A percentile compares a stretch with the other conserved stretches of the same genome.
Conservation (phyloP, 2,888 invertebrate species). For the Pseudeuparius sepicola region DNA sequence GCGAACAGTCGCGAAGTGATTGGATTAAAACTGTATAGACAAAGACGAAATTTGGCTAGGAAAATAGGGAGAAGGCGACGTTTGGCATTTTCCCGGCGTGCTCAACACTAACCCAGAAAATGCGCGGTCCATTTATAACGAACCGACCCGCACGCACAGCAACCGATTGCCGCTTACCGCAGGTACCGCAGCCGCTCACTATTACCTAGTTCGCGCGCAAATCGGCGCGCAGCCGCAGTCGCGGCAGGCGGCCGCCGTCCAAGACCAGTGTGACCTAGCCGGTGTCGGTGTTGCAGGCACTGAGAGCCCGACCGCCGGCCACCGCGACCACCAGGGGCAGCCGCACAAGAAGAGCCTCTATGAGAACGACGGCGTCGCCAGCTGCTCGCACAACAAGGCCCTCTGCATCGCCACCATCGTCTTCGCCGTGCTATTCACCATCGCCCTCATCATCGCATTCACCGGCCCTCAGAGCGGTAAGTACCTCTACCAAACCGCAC, state of each 20-base stretch:
- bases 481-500: constrained; percentile 22
- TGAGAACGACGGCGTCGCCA: constrained; percentile 69
- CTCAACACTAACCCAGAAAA: no score
- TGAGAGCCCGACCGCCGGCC: constrained; percentile 52
- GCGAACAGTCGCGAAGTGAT: no score
- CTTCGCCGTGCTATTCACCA: constrained; percentile 68
- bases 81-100: no score
- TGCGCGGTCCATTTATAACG: no score
- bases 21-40: no score
- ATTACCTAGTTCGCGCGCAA: constrained; percentile 29
- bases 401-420: constrained; percentile 71
- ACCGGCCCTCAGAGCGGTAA: constrained; percentile 79
- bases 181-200: no score
- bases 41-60: no score
- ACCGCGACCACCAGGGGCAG: no score
- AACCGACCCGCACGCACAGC: no score
- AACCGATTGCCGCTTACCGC: no score
- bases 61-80: no score
- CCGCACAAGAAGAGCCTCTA: constrained; percentile 55
- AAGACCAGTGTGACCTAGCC: constrained; percentile 39
- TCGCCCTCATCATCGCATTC: constrained; percentile 81
- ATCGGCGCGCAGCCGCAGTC: constrained; percentile 31
- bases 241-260: constrained; percentile 35
- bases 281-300: constrained; percentile 47
- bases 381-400: constrained; percentile 79